Evolutionary conservation across 1,140 invertebrate genomes (phyloP), one percentile per base, ranked within the genome.

Genomic region (Venturia canescens): DNA sequence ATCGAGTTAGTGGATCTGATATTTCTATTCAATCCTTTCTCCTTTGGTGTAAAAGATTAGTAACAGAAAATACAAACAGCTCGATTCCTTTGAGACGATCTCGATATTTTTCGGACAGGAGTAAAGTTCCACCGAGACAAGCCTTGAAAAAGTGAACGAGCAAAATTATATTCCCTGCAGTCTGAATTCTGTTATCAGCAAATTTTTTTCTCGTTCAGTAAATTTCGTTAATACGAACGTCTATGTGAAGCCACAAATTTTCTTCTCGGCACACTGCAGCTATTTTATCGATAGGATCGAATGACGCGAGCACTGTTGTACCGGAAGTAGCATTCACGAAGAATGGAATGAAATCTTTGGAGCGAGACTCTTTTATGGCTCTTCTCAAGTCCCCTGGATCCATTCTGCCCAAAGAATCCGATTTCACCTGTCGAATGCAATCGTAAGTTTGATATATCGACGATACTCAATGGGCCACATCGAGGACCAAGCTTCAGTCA

Each of bases 181-280:
- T 44, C 13, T 44, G 5, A 44, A 4, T 34, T n/a, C n/a, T n/a
- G n/a, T n/a, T n/a, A n/a, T n/a, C n/a, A n/a, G n/a, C n/a, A n/a
- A n/a, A n/a, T n/a, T n/a, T n/a, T n/a, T n/a, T n/a, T n/a, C n/a
- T n/a, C n/a, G n/a, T n/a, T n/a, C n/a, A n/a, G n/a, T n/a, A n/a
- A n/a, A n/a, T n/a, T n/a, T n/a, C n/a, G n/a, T n/a, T n/a, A n/a
- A 67, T 86, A 91, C 94, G 92, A 88, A 96, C 95, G 92, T 98
- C 97, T 80, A 98, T 95, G 90, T 98, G 97, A 85, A 98, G 91
- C 97, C 97, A 98, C 9, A 98, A 85, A 84, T 92, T 87, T 86
- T 95, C 91, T 23, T 93, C 91, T 18, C 91, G 82, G 75, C 95
- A 96, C 21, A 96, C 87, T 79, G 95, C 93, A 15, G 97, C 94